Evolutionary conservation across 2,888 invertebrate genomes (phyloP).

Genomic region (Cyclophora punctaria): DNA sequence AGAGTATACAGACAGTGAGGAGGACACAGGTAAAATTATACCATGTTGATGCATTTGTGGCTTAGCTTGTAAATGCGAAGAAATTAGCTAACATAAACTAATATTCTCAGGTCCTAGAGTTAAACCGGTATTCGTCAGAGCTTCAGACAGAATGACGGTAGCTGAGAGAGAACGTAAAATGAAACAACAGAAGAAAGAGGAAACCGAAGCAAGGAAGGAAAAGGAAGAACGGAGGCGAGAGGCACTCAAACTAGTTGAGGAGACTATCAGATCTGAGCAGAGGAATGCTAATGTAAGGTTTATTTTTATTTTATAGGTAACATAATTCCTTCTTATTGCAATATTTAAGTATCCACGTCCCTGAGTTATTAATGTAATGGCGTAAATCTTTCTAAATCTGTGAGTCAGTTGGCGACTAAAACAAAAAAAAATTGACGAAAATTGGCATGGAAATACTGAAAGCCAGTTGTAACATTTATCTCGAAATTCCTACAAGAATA

Average conservation of each 20-base stretch:
- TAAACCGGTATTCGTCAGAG: constrained; percentile 95
- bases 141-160: constrained; percentile 94
- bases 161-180: constrained; percentile 95
- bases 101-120: constrained; percentile 82
- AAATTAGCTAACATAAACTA: neutral
- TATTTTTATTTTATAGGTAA: neutral
- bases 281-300: constrained; percentile 69
- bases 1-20: constrained; percentile 91
- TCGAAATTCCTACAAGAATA: no score
- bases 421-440: no score
- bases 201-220: constrained; percentile 86
- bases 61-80: no score
- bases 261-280: constrained; percentile 88
- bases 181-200: constrained; percentile 87
- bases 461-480: no score
- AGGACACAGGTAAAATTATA: constrained; percentile 79
- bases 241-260: constrained; percentile 92
- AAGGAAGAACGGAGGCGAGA: constrained; percentile 92
- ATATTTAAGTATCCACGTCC: no score
- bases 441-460: no score
- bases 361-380: no score
- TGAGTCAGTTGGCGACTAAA: no score
- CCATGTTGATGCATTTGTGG: no score
- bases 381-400: no score
- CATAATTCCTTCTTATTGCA: no score